Evolutionary conservation across 2,797 vertebrate genomes (phyloP), one percentile per base, ranked within the genome.

Genomic region (Hypotaenidia philippensis): DNA sequence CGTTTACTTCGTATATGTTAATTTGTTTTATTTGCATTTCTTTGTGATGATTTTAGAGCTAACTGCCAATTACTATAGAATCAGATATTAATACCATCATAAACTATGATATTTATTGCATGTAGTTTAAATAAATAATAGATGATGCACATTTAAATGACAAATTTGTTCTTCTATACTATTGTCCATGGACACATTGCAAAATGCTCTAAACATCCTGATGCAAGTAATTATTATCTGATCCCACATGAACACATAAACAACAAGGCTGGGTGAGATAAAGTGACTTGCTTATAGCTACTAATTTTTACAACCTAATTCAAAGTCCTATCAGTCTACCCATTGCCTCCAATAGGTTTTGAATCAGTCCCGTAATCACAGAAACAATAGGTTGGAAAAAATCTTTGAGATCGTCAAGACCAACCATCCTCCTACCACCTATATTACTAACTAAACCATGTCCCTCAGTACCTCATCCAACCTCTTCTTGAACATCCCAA

Each of bases 11-110:
- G 53, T 66, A 50, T 75, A 80, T 44, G 41, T 83, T 89, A 95
- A 95, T 94, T 85, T 89, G 38, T 70, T 96, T 93, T 82, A 94
- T 96, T 94, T 89, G 47, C 60, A 53, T 89, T 74, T 84, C 69
- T 92, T 80, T 86, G 81, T 66, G 38, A 70, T 76, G n/a, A 34
- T 52, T 86, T 74, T 89, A 75, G 47, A 84, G 56, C 44, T 94
- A 79, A 81, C 72, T 90, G 52, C 36, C 78, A 82, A 64, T 87
- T 95, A 76, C 38, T 92, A 80, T 23, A 82, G 36, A 89, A 50
- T 61, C 38, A 76, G 66, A 38, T 90, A 89, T 45, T 83, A 85
- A 72, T 84, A 75, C 38, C 17, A 40, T 29, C 70, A 93, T 75
- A 91, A 96, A 86, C 36, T 52, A 59, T 56, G 1, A 13, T 74